phyloP scores from a whole-genome alignment of 2,113 vertebrate genomes.

The Sinosuthora webbiana region DNA sequence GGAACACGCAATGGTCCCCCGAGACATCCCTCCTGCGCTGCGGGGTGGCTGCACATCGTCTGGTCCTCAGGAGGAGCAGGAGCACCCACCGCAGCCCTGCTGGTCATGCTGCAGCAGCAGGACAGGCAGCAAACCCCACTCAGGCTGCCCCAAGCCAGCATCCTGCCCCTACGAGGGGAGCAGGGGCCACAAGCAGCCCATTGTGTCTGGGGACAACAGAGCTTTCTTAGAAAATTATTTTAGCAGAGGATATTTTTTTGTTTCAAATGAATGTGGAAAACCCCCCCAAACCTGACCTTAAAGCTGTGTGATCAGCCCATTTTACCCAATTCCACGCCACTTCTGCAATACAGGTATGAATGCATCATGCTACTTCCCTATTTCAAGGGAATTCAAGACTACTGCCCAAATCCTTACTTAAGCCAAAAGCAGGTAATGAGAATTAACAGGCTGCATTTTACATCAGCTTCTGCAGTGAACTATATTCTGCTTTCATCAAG shows the following conservation, averaged over 20 bases:
- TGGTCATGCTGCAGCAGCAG: neutral
- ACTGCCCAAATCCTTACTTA: neutral
- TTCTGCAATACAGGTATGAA: neutral
- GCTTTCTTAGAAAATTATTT: neutral
- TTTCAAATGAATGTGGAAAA: neutral
- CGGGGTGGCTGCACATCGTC: accelerated
- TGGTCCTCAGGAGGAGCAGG: neutral
- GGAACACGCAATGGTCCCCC: accelerated
- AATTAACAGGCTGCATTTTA: neutral
- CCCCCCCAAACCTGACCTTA: accelerated
- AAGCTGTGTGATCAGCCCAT: neutral
- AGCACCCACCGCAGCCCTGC: neutral
- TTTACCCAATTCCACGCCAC: neutral
- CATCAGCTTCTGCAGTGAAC: neutral
- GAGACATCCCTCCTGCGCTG: accelerated
- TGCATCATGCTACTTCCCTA: neutral
- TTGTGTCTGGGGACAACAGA: neutral
- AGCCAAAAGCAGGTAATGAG: neutral
- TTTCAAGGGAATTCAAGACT: neutral
- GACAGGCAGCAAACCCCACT: neutral
- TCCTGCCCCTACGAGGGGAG: neutral
- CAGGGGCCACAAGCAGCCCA: neutral
- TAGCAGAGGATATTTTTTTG: neutral
- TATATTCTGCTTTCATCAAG: neutral
- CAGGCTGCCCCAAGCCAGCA: neutral